These are phyloP conservation scores for Fregata magnificens DNA, from an alignment of 2,113 vertebrate species.

Conservation along the genomic window DNA sequence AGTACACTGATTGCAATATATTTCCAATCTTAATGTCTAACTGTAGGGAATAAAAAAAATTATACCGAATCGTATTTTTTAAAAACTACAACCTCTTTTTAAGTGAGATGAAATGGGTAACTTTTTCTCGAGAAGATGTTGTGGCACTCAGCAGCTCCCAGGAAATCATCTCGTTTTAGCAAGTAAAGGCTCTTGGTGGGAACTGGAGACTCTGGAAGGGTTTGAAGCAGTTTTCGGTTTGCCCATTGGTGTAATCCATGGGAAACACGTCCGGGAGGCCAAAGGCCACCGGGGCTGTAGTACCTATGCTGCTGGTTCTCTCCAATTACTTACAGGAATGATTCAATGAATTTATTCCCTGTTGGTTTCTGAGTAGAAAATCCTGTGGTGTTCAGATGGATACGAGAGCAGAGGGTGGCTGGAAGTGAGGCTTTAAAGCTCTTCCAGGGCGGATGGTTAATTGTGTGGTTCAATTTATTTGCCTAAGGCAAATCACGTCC, in stretches of 20 bases:
- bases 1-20: constrained; percentile 6
- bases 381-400: not conserved
- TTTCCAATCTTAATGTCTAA: not conserved
- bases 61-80: not conserved
- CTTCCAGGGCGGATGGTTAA: constrained; percentile 40
- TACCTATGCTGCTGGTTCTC: not conserved
- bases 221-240: not conserved
- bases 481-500: constrained; percentile 37
- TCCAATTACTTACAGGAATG: not conserved
- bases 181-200: not conserved
- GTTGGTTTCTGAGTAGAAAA: not conserved
- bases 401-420: not conserved
- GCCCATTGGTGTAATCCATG: not conserved
- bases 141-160: not conserved
- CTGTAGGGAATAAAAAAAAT: not conserved
- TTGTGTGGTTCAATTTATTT: constrained; percentile 14
- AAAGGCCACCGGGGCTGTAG: not conserved
- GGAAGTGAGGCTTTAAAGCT: constrained; percentile 1
- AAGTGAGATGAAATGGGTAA: not conserved
- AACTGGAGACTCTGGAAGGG: not conserved
- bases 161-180: not conserved
- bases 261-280: not conserved
- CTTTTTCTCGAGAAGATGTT: fast-evolving
- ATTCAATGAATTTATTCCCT: not conserved
- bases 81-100: not conserved